These are phyloP conservation scores for Ladona fulva DNA, from an alignment of 1,140 invertebrate genomes.

Conservation along the genomic window DNA sequence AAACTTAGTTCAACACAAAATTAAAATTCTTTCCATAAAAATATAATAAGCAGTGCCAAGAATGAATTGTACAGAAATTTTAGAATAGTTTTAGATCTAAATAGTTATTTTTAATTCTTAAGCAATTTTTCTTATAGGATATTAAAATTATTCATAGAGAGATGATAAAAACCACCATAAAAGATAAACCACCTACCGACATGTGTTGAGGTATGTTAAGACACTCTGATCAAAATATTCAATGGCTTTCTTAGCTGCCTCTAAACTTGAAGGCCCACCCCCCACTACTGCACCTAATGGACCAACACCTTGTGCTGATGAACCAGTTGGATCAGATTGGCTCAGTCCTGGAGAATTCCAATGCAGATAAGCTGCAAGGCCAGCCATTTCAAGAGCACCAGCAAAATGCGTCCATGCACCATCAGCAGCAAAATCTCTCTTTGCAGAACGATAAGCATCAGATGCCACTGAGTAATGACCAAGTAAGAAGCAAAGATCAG, in stretches of 20 bases:
- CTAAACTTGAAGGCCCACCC: conserved; percentile 13
- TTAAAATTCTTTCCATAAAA: no score
- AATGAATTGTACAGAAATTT: no score
- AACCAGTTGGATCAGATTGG: not conserved
- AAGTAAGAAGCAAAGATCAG: conserved; percentile 94
- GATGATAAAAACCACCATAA: no score
- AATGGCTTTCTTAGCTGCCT: conserved; percentile 27
- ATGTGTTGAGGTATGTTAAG: conserved; percentile 76
- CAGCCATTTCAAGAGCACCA: conserved; percentile 92
- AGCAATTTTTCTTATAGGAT: no score
- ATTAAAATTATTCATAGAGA: no score
- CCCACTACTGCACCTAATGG: not conserved
- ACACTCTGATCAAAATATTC: conserved; percentile 94
- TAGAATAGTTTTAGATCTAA: no score
- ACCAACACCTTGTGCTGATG: not conserved
- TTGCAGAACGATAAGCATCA: conserved; percentile 87
- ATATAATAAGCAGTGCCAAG: no score
- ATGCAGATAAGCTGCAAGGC: conserved; percentile 65
- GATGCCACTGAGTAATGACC: conserved; percentile 88
- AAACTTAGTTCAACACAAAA: no score
- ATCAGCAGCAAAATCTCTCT: conserved; percentile 92
- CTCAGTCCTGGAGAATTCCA: conserved; percentile 32
- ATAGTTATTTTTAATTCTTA: no score
- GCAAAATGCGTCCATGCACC: conserved; percentile 96
- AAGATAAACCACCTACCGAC: conserved; percentile 56